phyloP scores from a whole-genome alignment of 2,113 vertebrate species.

The Stictonetta naevosa region DNA sequence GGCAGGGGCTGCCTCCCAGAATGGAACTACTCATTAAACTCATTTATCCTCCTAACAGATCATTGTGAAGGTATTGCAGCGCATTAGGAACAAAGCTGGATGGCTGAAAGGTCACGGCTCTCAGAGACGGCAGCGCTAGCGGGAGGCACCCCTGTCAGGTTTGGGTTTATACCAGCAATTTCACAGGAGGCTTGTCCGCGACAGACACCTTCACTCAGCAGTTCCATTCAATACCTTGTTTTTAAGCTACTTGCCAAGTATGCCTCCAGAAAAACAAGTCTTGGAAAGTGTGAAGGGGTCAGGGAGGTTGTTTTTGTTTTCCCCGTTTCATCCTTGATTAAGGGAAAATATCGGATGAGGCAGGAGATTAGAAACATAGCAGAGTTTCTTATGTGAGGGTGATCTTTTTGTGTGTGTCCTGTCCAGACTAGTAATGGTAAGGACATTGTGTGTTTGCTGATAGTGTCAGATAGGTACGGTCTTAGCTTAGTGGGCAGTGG shows the following conservation, averaged over 20 bases:
- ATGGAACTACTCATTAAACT: slow-evolving; percentile 63
- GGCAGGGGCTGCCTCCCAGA: slow-evolving; percentile 17
- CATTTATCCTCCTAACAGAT: slow-evolving; percentile 26
- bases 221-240: not conserved
- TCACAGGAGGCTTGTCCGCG: not conserved
- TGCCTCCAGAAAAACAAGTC: not conserved
- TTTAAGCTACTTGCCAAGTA: not conserved
- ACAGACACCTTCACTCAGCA: not conserved
- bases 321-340: not conserved
- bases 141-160: not conserved
- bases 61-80: not conserved
- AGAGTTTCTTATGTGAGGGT: not conserved
- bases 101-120: not conserved
- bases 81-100: slow-evolving; percentile 10
- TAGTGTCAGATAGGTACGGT: not conserved
- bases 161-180: not conserved
- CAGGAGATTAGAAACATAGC: not conserved
- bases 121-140: not conserved
- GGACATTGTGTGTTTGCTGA: not conserved
- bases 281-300: not conserved
- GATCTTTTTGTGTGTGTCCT: not conserved
- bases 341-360: not conserved
- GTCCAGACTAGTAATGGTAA: not conserved
- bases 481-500: not conserved
- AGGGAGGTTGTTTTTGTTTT: not conserved